Evolutionary conservation across 2,888 invertebrate genomes (phyloP).

Genomic region (Dione vanillae): DNA sequence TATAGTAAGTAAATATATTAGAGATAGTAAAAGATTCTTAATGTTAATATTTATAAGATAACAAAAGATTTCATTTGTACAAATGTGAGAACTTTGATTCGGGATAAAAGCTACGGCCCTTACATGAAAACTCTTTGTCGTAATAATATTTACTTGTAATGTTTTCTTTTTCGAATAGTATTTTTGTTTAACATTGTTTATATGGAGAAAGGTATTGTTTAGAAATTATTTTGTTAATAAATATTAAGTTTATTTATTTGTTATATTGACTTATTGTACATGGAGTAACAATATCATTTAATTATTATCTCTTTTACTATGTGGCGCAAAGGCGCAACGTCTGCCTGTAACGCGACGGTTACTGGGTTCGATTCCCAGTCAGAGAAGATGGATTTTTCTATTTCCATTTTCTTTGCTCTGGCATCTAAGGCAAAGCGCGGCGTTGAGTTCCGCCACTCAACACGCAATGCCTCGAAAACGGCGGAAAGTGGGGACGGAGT

Average conservation of each 20-base stretch:
- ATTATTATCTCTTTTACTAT: too few relatives aligned
- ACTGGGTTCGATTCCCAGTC: too few relatives aligned
- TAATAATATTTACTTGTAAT: slow-evolving; percentile 10
- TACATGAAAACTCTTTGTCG: not conserved
- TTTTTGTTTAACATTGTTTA: not conserved
- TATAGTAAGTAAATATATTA: not conserved
- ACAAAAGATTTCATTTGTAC: not conserved
- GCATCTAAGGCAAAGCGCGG: too few relatives aligned
- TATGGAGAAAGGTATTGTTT: not conserved
- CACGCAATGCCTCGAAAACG: too few relatives aligned
- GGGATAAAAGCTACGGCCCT: slow-evolving; percentile 12
- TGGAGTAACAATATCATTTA: not conserved
- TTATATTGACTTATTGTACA: too few relatives aligned
- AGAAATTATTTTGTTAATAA: not conserved
- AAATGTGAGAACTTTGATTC: slow-evolving; percentile 2
- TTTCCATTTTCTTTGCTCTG: too few relatives aligned
- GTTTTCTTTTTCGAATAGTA: not conserved
- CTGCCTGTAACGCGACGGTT: too few relatives aligned
- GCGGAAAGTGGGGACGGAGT: too few relatives aligned
- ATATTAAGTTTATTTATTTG: not conserved
- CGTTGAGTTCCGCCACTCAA: too few relatives aligned
- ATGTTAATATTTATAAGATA: slow-evolving; percentile 16
- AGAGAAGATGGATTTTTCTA: too few relatives aligned
- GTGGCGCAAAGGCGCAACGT: too few relatives aligned
- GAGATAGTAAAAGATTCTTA: not conserved